Conservation (phyloP, 2,113 vertebrate species). For the Atherinomorus stipes region DNA sequence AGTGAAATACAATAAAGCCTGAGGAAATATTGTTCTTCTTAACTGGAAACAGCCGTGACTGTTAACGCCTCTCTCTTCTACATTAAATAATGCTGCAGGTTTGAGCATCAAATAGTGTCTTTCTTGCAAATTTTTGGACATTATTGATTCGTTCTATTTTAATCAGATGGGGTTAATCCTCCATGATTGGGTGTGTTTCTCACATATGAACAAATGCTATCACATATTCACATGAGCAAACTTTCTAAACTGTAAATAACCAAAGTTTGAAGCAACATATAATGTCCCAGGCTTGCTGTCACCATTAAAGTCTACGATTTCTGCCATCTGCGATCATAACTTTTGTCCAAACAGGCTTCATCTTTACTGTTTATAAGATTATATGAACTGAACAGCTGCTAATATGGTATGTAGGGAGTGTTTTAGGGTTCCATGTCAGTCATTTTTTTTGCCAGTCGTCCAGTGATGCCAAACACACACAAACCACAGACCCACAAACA, state of each 20-base stretch:
- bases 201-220: background rate
- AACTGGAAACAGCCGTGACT: background rate
- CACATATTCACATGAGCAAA: background rate
- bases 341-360: conserved; percentile 10
- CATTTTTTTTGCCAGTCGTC: conserved; percentile 19
- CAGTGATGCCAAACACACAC: conserved; percentile 10
- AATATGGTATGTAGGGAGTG: conserved; percentile 12
- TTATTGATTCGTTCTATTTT: no score
- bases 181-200: background rate
- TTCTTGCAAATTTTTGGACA: no score
- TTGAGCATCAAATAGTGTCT: background rate
- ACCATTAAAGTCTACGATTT: conserved; percentile 16
- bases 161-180: no score
- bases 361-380: conserved; percentile 16
- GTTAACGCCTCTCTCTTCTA: background rate
- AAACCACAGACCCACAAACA: conserved; percentile 25
- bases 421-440: conserved; percentile 31
- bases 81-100: background rate
- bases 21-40: background rate
- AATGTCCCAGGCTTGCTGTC: background rate
- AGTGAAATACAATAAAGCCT: conserved; percentile 14
- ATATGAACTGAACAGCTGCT: conserved; percentile 15
- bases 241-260: conserved; percentile 11
- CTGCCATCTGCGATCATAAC: conserved; percentile 13
- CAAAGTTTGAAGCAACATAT: background rate